Percentiles rank a stretch among this genome's conserved stretches.
phyloP scores from a whole-genome alignment of 1,140 invertebrate genomes.

The Pseudoatta argentina region DNA sequence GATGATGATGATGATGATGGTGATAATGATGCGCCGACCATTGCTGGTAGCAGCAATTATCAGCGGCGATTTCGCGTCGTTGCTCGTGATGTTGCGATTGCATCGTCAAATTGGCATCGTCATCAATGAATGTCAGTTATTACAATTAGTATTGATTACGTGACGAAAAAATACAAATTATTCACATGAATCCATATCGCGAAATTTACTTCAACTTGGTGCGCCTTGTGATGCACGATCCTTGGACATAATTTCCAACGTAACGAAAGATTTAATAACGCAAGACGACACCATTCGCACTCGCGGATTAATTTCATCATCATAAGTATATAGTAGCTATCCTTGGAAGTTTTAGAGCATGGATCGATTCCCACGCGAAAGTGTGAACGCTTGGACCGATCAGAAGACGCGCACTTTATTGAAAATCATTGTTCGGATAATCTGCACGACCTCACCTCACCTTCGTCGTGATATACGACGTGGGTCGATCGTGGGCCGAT shows the following conservation, averaged over 20 bases:
- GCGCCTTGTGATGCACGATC: background rate
- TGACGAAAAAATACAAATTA: background rate
- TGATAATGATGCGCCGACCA: slow-evolving; percentile 70
- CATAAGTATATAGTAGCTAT: background rate
- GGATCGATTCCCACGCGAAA: background rate
- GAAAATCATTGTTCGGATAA: background rate
- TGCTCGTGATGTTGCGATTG: slow-evolving; percentile 72
- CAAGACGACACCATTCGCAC: slow-evolving; percentile 4
- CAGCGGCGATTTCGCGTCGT: slow-evolving; percentile 57
- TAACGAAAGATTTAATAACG: background rate
- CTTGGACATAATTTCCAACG: slow-evolving; percentile 1
- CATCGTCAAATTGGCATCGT: slow-evolving; percentile 29
- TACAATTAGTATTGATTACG: background rate
- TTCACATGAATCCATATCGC: background rate
- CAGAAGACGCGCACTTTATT: slow-evolving; percentile 4
- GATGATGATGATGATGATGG: slow-evolving; percentile 69
- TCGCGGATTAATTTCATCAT: slow-evolving; percentile 4
- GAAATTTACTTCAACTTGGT: background rate
- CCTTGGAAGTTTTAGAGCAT: too few relatives aligned
- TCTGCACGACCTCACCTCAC: background rate
- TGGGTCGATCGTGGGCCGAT: too few relatives aligned
- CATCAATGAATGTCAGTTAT: background rate
- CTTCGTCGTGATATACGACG: background rate
- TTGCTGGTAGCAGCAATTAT: slow-evolving; percentile 75
- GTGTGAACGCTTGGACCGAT: background rate